Conservation (phyloP, 2,113 vertebrate species). For the Furnarius figulus region DNA sequence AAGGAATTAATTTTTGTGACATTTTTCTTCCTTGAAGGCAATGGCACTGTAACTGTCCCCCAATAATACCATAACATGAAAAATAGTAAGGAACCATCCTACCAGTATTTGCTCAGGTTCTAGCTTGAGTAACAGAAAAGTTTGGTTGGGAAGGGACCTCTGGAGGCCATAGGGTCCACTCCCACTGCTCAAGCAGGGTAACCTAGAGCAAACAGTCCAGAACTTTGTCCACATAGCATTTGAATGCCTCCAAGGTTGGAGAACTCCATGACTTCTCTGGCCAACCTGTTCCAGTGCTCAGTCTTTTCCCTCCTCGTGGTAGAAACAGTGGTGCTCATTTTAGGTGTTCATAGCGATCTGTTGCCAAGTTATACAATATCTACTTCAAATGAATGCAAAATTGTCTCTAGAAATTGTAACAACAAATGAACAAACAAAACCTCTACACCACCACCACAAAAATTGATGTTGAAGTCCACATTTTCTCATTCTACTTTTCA, state of each 20-base stretch:
- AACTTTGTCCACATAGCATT: not conserved
- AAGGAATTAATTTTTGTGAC: not conserved
- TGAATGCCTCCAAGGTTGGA: not conserved
- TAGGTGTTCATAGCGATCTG: not conserved
- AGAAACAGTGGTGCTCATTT: not conserved
- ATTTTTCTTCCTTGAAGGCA: not conserved
- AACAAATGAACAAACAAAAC: not conserved
- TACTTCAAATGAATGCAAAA: not conserved
- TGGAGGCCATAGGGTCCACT: not conserved
- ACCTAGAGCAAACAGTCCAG: not conserved
- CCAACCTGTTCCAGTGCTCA: not conserved
- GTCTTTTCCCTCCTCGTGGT: not conserved
- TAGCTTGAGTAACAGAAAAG: not conserved
- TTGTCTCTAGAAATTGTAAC: not conserved
- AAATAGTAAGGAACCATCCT: not conserved
- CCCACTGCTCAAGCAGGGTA: not conserved
- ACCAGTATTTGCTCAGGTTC: accelerated
- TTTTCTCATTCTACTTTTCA: not conserved
- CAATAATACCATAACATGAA: not conserved
- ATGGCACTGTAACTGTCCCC: not conserved
- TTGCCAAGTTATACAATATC: not conserved
- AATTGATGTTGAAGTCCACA: not conserved
- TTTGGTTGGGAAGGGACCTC: not conserved
- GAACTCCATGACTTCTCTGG: not conserved
- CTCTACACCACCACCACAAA: not conserved